Evolutionary conservation across 2,888 invertebrate genomes (phyloP), one percentile per base, ranked within the genome.

Genomic region (Xestoiulus laeticollis): DNA sequence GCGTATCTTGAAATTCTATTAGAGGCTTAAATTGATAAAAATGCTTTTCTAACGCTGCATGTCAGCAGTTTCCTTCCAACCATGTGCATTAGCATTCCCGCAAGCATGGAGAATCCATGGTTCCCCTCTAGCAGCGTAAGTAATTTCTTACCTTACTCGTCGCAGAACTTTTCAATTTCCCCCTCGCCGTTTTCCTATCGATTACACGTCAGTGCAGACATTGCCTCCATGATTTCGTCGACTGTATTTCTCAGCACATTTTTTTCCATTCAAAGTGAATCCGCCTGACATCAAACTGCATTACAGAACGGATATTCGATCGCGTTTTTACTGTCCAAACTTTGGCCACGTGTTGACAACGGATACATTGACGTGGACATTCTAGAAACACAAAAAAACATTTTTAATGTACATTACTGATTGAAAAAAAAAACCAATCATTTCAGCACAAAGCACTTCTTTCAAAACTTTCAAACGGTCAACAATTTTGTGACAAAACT

Each of bases 91-190:
- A 68, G 22, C 10, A 10, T 22, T 68, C 68, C 2, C 26, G 68
- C 22, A 26, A 22, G 10, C 68, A 22, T 26, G 12, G 68, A 26
- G 10, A 68, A 6, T n/a, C 68, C 68, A 68, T 68, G 68, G 68
- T 68, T 68, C 14, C 68, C 68, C 68, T 22, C 5, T 68, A 68
- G 22, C 12, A 68, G 68, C 68, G 4, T 10, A 26, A 68, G 10
- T 26, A 68, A 68, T 68, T 22, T 68, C 68, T n/a, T 68, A 68
- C 68, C 68, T 68, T 68, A 22, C 26, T 68, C 26, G 68, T 68
- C 26, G 68, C 68, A 68, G 14, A 68, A 68, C 68, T 68, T 68
- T 68, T 26, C 68, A 68, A 68, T 68, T 68, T 68, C 68, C 68
- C 68, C 38, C 26, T 26, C 22, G 26, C n/a, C 6, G 68, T 68